A percentile compares a stretch with the other conserved stretches of the same genome.
Conservation (phyloP, 2,888 invertebrate species). For the Tachina fera region DNA sequence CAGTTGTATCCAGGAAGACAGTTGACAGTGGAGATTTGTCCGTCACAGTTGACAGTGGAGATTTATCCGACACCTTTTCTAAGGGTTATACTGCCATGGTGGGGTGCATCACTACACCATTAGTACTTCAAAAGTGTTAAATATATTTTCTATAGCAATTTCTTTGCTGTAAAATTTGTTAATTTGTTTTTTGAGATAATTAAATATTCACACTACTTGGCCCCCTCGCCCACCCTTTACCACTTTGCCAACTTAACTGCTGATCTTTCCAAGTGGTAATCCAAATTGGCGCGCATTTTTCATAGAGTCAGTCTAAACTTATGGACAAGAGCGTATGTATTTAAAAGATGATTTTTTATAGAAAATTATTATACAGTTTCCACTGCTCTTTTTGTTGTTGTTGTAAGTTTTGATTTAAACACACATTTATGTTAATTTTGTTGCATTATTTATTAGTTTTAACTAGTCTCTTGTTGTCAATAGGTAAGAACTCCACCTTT, state of each 20-base stretch:
- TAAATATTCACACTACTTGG: conserved; percentile 13
- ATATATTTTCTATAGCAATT: background rate
- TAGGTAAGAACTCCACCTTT: conserved; percentile 63
- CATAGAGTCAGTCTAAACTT: conserved; percentile 15
- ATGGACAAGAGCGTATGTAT: conserved; percentile 31
- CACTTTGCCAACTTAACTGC: conserved; percentile 14
- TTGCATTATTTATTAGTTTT: conserved; percentile 65
- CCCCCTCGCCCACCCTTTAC: background rate
- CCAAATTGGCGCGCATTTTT: conserved; percentile 67
- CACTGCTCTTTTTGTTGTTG: conserved; percentile 9
- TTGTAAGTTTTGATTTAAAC: conserved; percentile 41
- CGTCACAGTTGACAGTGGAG: no score
- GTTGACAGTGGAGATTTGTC: no score
- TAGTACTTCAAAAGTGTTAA: no score
- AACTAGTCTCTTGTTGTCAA: conserved; percentile 57
- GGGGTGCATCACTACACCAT: no score
- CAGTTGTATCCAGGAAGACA: no score
- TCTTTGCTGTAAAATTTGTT: background rate
- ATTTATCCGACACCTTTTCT: no score
- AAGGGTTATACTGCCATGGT: no score
- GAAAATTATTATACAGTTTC: conserved; percentile 26
- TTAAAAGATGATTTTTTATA: conserved; percentile 43
- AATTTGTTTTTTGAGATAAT: background rate
- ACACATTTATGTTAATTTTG: conserved; percentile 43
- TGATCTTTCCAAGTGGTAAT: conserved; percentile 6